These are phyloP conservation scores for human (Homo sapiens) DNA, from an alignment of 2,113 vertebrate species.

Conservation along the genomic window GRCh38 chr5:15752001-15752500, in stretches of 20 bases:
- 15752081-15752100: background rate
- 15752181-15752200: too few species aligned
- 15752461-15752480: background rate
- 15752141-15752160: background rate
- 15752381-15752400: background rate
- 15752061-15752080: background rate
- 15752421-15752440: background rate
- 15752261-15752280: too few species aligned
- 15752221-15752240: too few species aligned
- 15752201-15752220: too few species aligned
- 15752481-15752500: background rate
- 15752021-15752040: background rate
- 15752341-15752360: background rate
- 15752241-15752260: too few species aligned
- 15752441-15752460: background rate
- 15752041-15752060: background rate
- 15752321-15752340: background rate
- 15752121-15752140: background rate
- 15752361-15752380: background rate
- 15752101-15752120: background rate
- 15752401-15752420: background rate
- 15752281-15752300: background rate
- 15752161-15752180: too few species aligned
- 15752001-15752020: background rate
- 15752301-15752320: background rate